These are phyloP conservation scores for Campodea augens DNA, from an alignment of 1,140 invertebrate genomes.

Conservation along the genomic window DNA sequence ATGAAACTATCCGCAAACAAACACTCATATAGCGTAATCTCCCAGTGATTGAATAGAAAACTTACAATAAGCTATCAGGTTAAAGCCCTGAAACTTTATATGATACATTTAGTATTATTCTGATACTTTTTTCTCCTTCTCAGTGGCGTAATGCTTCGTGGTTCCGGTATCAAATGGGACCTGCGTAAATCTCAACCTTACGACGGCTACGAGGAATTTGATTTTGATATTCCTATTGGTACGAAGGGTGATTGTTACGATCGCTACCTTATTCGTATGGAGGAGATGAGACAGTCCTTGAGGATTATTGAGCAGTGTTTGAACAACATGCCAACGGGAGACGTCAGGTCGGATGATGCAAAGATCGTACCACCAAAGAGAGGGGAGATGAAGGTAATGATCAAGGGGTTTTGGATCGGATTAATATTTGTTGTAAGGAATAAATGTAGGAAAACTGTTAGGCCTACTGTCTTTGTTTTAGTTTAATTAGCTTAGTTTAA, in stretches of 20 bases:
- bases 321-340: conserved; percentile 90
- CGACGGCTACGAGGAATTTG: conserved; percentile 80
- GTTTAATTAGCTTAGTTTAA: too few species aligned
- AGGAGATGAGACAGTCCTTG: conserved; percentile 94
- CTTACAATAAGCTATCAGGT: too few species aligned
- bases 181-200: conserved; percentile 86
- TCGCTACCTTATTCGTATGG: conserved; percentile 79
- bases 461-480: too few species aligned
- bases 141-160: conserved; percentile 87
- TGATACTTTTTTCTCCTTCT: too few species aligned
- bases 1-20: too few species aligned
- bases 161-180: conserved; percentile 97
- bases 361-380: conserved; percentile 82
- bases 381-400: conserved; percentile 79
- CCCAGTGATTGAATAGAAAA: too few species aligned
- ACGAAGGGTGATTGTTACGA: conserved; percentile 90
- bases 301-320: conserved; percentile 90
- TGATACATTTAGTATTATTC: too few species aligned
- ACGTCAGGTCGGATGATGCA: conserved; percentile 83
- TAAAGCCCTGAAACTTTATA: too few species aligned
- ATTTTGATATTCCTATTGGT: conserved; percentile 94
- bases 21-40: too few species aligned
- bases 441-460: too few species aligned
- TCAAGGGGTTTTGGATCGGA: too few species aligned
- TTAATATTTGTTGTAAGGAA: too few species aligned